Evolutionary conservation across 2,888 invertebrate species (phyloP).

Genomic region (Chesias legatella): DNA sequence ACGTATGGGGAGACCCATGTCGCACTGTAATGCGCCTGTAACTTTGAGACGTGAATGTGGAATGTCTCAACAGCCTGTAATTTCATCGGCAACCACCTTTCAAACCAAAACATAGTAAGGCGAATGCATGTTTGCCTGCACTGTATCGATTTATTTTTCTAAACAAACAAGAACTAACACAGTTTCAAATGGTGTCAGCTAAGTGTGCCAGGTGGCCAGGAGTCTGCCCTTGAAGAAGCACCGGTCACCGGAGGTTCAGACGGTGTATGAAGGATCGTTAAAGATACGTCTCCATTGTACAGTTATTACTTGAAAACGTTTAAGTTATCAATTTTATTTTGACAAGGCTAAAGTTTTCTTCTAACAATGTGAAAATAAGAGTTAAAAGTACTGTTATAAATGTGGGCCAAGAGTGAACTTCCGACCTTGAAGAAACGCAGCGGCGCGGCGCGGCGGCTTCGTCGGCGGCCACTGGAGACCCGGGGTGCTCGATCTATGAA

Average conservation of each 20-base stretch:
- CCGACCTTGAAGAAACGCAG: constrained; percentile 23
- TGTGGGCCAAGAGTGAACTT: constrained; percentile 46
- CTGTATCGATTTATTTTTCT: no score
- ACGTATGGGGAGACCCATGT: no score
- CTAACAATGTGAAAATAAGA: not conserved
- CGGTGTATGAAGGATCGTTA: not conserved
- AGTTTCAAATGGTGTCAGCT: constrained; percentile 11
- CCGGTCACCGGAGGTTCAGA: not conserved
- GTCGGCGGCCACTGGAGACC: constrained; percentile 20
- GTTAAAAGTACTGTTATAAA: constrained; percentile 21
- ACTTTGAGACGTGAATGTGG: no score
- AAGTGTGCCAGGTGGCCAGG: constrained; percentile 20
- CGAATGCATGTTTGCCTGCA: no score
- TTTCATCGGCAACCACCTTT: no score
- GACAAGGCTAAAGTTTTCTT: no score
- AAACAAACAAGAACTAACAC: constrained; percentile 6
- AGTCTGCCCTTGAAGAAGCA: no score
- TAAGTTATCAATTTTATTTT: no score
- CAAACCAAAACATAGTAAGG: no score
- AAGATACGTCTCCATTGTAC: not conserved
- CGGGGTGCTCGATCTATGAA: constrained; percentile 18
- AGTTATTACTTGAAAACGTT: not conserved
- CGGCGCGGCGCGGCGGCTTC: no score
- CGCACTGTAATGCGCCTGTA: no score
- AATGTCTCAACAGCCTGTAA: no score